Evolutionary conservation across 2,888 invertebrate genomes (phyloP), one percentile per base, ranked within the genome.

Genomic region (Asteroscopus sphinx): DNA sequence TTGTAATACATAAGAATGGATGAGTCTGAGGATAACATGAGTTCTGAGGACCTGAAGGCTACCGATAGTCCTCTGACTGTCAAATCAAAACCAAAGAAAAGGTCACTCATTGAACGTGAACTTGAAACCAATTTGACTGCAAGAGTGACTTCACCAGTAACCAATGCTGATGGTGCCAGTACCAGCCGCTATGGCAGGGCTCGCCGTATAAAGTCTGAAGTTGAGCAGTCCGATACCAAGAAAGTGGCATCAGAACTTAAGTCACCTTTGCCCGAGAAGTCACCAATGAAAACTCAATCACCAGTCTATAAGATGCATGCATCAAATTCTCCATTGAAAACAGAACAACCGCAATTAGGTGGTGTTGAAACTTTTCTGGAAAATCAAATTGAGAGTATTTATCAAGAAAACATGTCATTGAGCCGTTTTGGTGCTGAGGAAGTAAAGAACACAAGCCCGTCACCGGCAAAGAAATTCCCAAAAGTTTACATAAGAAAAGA

Each of bases 151-250:
- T 90, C 91, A 7, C 92, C 93, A 1, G 78, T 84, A 3, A 78
- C 82, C 1, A 68, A 71, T 25, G 66, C 69, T 9, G 90, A 88
- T 41, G 81, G 79, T n/a, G 64, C 76, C 0, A 92, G 79, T 33
- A 94, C 87, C 25, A 96, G 96, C 70, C 94, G 96, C 11, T 96
- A 95, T 83, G 96, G 96, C 7, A 91, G 96, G 80, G 89, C 95
- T 46, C 93, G 95, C 26, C 94, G 95, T 51, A 86, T 93, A 5
- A 96, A 95, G 82, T 83, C 88, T n/a, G 87, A 89, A 1, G 72
- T 77, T 11, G 95, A 95, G 47, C 86, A 86, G 59, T 79, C 82
- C 2, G 89, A 92, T 26, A 77, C 85, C 0, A 94, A 95, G 42
- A 91, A 88, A 79, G 73, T 84, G 15, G 74, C 86, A 8, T 47